A percentile compares a stretch with the other conserved stretches of the same genome.
These are phyloP conservation scores for Ceratosolen solmsi DNA, from an alignment of 1,140 invertebrate genomes.

Conservation along the genomic window DNA sequence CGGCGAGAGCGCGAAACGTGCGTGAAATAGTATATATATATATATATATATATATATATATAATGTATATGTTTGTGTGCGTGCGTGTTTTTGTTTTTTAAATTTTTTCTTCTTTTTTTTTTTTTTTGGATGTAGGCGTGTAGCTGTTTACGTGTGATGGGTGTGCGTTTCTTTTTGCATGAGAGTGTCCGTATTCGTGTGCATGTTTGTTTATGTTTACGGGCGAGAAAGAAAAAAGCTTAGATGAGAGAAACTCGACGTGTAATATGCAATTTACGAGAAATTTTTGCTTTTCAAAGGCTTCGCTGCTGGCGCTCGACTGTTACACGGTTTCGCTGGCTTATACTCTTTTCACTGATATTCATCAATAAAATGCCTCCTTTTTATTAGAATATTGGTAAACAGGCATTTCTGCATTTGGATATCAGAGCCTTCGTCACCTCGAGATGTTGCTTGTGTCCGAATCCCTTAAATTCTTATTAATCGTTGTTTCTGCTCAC, in stretches of 20 bases:
- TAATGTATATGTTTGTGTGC: background rate
- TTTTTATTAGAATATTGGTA: constrained; percentile 23
- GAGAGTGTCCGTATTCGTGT: background rate
- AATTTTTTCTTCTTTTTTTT: background rate
- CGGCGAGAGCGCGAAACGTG: constrained; percentile 27
- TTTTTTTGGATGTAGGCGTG: background rate
- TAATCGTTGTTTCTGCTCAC: constrained; percentile 45
- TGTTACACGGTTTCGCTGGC: constrained; percentile 1
- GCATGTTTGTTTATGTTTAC: background rate
- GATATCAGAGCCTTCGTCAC: background rate
- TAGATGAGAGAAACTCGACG: constrained; percentile 41
- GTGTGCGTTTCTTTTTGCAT: background rate
- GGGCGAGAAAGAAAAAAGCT: constrained; percentile 41
- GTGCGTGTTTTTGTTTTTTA: background rate
- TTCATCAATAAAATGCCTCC: constrained; percentile 47
- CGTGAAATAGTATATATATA: constrained; percentile 18
- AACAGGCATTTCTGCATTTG: constrained; percentile 20
- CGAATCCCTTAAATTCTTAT: background rate
- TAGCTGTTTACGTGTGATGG: too few relatives aligned
- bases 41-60: background rate
- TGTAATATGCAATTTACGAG: too few relatives aligned
- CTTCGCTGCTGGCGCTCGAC: constrained; percentile 2
- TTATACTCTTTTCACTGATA: constrained; percentile 37
- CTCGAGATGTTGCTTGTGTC: background rate
- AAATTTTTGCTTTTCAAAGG: constrained; percentile 20